These are phyloP conservation scores for Sebastes aleutianus DNA, from an alignment of 2,797 vertebrate species.

Conservation along the genomic window DNA sequence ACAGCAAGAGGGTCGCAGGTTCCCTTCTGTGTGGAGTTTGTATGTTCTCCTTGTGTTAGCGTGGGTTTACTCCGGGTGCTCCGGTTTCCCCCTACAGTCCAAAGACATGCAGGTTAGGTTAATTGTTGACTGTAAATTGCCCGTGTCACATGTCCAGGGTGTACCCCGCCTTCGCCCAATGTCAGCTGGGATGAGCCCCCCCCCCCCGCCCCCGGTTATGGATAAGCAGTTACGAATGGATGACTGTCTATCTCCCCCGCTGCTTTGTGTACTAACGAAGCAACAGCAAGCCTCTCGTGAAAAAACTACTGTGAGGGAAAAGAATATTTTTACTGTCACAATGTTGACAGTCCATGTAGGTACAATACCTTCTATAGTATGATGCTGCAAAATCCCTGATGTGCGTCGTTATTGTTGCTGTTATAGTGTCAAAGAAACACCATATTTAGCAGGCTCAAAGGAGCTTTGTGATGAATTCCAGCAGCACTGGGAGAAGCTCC, in stretches of 20 bases:
- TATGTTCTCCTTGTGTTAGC: neutral
- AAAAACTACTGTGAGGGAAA: conserved; percentile 23
- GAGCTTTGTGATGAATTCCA: neutral
- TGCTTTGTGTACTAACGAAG: conserved; percentile 24
- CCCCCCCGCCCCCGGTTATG: too few relatives aligned
- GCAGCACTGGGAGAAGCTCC: neutral
- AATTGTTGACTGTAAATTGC: neutral
- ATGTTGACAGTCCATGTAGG: conserved; percentile 10
- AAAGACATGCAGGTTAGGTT: neutral
- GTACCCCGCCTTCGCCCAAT: too few relatives aligned
- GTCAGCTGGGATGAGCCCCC: too few relatives aligned
- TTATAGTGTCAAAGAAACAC: conserved; percentile 15
- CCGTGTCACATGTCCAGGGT: too few relatives aligned
- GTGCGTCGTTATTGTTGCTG: conserved; percentile 20
- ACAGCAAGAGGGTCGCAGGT: neutral
- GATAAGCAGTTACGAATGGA: too few relatives aligned
- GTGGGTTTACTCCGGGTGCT: neutral
- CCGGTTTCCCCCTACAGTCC: neutral
- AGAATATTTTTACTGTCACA: conserved; percentile 19
- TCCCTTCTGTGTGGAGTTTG: neutral
- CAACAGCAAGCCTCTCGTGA: conserved; percentile 7
- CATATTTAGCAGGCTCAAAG: conserved; percentile 6
- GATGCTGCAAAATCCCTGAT: conserved; percentile 3
- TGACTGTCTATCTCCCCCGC: neutral
- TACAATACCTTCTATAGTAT: neutral